Percentiles rank a stretch among this genome's conserved stretches.
Evolutionary conservation across 2,113 vertebrate genomes (phyloP).

Genomic region (Erpornis zantholeuca): DNA sequence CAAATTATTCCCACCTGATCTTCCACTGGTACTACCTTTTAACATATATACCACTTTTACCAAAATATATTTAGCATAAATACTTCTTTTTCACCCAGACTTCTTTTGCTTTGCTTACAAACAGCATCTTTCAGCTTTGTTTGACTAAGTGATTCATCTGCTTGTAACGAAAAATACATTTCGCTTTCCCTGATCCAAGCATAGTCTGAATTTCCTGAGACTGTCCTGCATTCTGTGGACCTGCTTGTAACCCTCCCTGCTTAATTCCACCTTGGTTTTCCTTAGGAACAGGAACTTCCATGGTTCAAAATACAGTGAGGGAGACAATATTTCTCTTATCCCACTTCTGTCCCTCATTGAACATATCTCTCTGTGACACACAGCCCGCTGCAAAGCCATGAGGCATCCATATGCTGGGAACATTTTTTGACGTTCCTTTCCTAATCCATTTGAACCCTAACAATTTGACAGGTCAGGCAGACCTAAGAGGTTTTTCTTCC

Average conservation of each 20-base stretch:
- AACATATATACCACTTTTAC: neutral
- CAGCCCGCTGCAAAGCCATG: neutral
- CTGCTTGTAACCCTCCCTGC: rapidly evolving
- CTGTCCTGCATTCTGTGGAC: neutral
- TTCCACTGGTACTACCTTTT: neutral
- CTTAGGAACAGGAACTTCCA: neutral
- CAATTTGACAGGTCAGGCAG: slow-evolving; percentile 56
- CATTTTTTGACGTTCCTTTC: slow-evolving; percentile 24
- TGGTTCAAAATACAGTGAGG: neutral
- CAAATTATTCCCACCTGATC: neutral
- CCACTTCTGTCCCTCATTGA: neutral
- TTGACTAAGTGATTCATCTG: neutral
- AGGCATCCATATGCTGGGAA: neutral
- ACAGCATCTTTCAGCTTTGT: neutral
- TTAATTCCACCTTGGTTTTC: neutral
- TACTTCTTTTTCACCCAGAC: neutral
- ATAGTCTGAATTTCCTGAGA: neutral
- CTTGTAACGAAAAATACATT: neutral
- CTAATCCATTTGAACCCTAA: slow-evolving; percentile 53
- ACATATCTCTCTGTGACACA: neutral
- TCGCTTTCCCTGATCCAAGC: neutral
- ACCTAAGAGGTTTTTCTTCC: slow-evolving; percentile 48
- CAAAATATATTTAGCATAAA: neutral
- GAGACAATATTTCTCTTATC: neutral
- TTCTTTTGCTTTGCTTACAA: neutral